Evolutionary conservation across 2,113 vertebrate species (phyloP).

Genomic region (Lepus americanus): DNA sequence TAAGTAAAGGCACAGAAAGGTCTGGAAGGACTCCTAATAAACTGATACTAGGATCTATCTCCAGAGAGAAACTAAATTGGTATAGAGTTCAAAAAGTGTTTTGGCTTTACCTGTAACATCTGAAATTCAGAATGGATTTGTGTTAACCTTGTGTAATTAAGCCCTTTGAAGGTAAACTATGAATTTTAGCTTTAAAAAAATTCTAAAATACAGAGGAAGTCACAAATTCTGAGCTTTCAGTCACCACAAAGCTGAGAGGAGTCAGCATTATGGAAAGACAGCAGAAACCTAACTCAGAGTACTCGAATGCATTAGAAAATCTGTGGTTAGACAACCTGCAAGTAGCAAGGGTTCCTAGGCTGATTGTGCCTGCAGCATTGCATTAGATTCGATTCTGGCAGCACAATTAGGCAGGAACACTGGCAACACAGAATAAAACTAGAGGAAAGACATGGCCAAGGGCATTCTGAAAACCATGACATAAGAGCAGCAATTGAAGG

Average conservation of each 20-base stretch:
- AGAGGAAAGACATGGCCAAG: not conserved
- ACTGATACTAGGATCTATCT: not conserved
- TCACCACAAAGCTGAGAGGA: constrained; percentile 49
- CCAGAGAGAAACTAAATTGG: constrained; percentile 13
- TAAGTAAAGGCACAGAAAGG: not conserved
- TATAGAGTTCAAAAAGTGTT: not conserved
- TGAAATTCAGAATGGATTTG: constrained; percentile 47
- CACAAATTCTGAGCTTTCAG: constrained; percentile 48
- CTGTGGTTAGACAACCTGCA: not conserved
- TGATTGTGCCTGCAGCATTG: not conserved
- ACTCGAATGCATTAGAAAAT: not conserved
- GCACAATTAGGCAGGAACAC: not conserved
- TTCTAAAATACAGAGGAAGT: constrained; percentile 7
- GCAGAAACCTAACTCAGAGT: not conserved
- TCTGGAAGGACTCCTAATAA: constrained; percentile 2
- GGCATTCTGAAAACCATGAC: not conserved
- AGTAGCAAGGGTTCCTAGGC: not conserved
- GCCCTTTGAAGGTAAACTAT: not conserved
- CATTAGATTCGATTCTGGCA: not conserved
- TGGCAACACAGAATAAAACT: not conserved
- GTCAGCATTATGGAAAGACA: not conserved
- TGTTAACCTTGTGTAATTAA: constrained; percentile 8
- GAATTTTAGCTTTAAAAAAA: constrained; percentile 1
- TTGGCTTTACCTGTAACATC: not conserved
- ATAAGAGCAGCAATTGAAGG: not conserved